Percentiles rank a stretch among this genome's conserved stretches.
phyloP scores from a whole-genome alignment of 2,797 vertebrate genomes.

The Streptopelia turtur region DNA sequence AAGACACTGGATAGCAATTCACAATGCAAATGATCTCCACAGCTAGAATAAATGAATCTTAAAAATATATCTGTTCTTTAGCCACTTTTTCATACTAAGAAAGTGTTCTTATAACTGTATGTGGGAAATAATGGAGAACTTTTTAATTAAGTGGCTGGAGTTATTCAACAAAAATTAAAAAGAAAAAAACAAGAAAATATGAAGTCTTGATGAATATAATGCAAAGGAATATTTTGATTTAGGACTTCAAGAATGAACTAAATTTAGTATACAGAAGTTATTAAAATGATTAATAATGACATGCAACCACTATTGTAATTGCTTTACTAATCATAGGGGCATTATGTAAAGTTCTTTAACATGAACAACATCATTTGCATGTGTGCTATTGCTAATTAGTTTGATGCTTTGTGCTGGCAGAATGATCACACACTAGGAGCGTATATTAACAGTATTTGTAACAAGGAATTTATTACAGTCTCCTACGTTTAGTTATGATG shows the following conservation, averaged over 20 bases:
- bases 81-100: neutral
- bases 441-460: conserved; percentile 1
- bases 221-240: conserved; percentile 5
- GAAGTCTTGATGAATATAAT: neutral
- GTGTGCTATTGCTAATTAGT: conserved; percentile 57
- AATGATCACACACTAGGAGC: conserved; percentile 23
- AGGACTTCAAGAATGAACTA: conserved; percentile 21
- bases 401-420: conserved; percentile 38
- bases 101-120: neutral
- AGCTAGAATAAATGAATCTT: conserved; percentile 23
- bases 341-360: conserved; percentile 62
- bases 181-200: neutral
- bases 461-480: neutral
- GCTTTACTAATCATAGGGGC: conserved; percentile 45
- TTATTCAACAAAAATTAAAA: neutral
- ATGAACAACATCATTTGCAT: conserved; percentile 63
- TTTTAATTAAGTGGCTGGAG: neutral
- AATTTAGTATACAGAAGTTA: conserved; percentile 30
- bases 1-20: conserved; percentile 2
- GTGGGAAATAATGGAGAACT: neutral
- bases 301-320: conserved; percentile 57
- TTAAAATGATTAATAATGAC: conserved; percentile 61
- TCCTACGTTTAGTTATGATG: neutral
- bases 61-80: conserved; percentile 1
- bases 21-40: conserved; percentile 15